phyloP scores from a whole-genome alignment of 2,888 invertebrate species.

The Hoplodrina blanda region DNA sequence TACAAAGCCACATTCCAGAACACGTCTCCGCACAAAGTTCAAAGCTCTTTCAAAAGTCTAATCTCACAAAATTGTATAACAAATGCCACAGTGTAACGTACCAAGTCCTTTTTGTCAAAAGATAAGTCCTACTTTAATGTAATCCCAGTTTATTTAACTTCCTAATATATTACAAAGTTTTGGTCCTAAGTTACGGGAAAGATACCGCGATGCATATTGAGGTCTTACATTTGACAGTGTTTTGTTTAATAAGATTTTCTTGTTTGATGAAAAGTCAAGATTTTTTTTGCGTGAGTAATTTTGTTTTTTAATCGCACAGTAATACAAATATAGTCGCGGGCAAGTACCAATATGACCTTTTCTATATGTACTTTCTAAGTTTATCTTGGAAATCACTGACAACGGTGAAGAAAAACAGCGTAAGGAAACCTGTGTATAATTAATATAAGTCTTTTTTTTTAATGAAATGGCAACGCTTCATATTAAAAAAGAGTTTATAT shows the following conservation, averaged over 20 bases:
- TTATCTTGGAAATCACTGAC: no score
- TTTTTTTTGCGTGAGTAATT: conserved; percentile 3
- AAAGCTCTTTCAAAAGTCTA: conserved; percentile 47
- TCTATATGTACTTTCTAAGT: no score
- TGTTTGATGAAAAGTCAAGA: not conserved
- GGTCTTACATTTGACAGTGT: conserved; percentile 23
- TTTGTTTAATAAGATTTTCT: conserved; percentile 30
- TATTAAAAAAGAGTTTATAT: no score
- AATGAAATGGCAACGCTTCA: no score
- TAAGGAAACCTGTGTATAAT: no score
- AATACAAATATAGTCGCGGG: no score
- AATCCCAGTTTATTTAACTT: conserved; percentile 58
- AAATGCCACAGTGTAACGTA: conserved; percentile 43
- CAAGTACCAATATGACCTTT: no score
- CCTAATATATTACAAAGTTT: conserved; percentile 51
- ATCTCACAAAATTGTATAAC: conserved; percentile 55
- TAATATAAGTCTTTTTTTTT: no score
- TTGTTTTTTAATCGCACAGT: not conserved
- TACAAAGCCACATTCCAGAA: conserved; percentile 13
- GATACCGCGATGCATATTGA: conserved; percentile 43
- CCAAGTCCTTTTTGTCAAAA: conserved; percentile 44
- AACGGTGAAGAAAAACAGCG: no score
- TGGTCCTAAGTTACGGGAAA: conserved; percentile 34
- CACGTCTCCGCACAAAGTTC: conserved; percentile 22
- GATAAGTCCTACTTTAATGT: conserved; percentile 48